Base-by-base conservation (phyloP, 2,888 invertebrate genomes). In the Ophion ellenae region DNA sequence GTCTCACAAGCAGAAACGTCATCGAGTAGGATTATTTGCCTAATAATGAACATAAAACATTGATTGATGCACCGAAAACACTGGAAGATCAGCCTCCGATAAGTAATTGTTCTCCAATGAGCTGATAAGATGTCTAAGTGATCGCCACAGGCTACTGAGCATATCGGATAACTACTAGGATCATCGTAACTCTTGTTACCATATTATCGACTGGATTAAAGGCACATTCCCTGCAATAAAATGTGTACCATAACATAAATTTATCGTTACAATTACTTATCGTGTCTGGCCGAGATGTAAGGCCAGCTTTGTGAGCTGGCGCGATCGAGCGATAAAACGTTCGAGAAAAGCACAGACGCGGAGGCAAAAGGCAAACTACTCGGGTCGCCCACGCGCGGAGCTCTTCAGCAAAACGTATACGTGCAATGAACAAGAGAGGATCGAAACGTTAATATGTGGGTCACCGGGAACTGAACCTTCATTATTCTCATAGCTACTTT, bases 361-460 rank as follows among this genome's bases (percentile, higher is more conserved):
- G 66, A 77, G 69, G 75, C 63, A 64, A 32, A 71, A 71, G 59
- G 81, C 81, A 14, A 79, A 82, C 63, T 75, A 74, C 78, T 81
- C 53, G 45, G 9, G 53, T 82, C 82, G 82, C 82, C 82, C 63
- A 85, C 82, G 47, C 73, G 63, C 7, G 17, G 53, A 11, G 45
- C 47, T 73, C 75, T 63, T 76, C 64, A 74, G 59, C 75, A 59
- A 57, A 85, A 78, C 78, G 67, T 45, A 77, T 77, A 63, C 53
- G 71, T 63, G 28, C 59, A 73, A 73, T 59, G 57, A 74, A 53
- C 28, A 28, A n/a, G 32, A 74, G 66, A 32, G 14, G 67, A 81
- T 84, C 73, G 36, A 40, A 74, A 73, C 40, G 66, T 36, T 66
- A 74, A 63, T 45, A 85, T 74, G 84, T 84, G 84, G 86, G 85